These are phyloP conservation scores for Hemibagrus wyckioides DNA, from an alignment of 2,113 vertebrate genomes.

Conservation along the genomic window DNA sequence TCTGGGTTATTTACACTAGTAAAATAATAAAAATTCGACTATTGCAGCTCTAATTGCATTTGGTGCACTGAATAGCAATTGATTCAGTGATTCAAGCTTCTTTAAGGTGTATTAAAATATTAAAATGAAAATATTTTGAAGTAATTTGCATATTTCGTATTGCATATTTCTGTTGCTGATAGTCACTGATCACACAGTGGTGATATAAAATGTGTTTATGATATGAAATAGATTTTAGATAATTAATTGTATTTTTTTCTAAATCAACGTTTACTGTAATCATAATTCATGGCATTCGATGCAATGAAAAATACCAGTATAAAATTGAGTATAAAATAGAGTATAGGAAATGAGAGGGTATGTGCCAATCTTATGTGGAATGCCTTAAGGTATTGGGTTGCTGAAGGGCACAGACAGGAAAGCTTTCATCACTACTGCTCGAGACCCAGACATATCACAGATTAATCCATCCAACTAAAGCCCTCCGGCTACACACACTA, in stretches of 20 bases:
- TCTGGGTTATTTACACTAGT: not conserved
- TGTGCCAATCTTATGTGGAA: conserved; percentile 16
- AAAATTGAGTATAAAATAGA: not conserved
- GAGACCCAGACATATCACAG: conserved; percentile 52
- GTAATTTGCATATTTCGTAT: no score
- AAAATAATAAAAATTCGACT: not conserved
- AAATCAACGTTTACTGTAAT: not conserved
- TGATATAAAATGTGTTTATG: not conserved
- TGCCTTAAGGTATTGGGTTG: conserved; percentile 58
- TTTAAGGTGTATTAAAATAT: not conserved
- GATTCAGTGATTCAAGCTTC: not conserved
- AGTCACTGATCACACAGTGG: not conserved
- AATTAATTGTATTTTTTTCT: not conserved
- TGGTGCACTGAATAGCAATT: not conserved
- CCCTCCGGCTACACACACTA: conserved; percentile 49
- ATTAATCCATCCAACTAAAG: conserved; percentile 59
- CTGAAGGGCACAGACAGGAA: conserved; percentile 60
- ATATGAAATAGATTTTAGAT: not conserved
- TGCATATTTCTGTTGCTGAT: no score
- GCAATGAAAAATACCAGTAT: not conserved
- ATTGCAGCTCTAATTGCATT: not conserved
- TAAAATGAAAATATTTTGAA: no score
- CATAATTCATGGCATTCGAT: no score
- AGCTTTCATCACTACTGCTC: conserved; percentile 68
- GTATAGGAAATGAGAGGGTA: not conserved